Evolutionary conservation across 2,888 invertebrate species (phyloP).

Genomic region (Mimachlamys varia): DNA sequence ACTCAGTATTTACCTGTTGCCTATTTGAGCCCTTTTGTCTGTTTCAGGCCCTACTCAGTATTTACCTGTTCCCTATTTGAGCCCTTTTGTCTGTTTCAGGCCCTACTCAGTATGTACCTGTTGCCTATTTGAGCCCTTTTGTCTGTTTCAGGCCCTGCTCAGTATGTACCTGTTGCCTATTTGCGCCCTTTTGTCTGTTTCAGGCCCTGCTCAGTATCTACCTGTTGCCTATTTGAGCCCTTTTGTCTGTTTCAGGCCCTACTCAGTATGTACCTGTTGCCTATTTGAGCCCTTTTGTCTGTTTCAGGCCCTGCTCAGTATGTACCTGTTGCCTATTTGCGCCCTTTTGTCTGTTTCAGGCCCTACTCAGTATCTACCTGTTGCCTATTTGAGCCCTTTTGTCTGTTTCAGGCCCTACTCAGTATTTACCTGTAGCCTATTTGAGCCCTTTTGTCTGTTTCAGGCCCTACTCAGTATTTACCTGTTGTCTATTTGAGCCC

Average conservation of each 20-base stretch:
- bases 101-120: conserved; percentile 88
- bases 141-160: conserved; percentile 83
- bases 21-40: no score
- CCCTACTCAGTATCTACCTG: conserved; percentile 88
- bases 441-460: conserved; percentile 43
- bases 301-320: conserved; percentile 85
- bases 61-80: conserved; percentile 90
- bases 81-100: conserved; percentile 67
- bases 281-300: no score
- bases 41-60: conserved; percentile 85
- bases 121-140: no score
- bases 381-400: no score
- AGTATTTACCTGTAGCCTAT: conserved; percentile 89
- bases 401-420: conserved; percentile 83
- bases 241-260: conserved; percentile 81
- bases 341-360: conserved; percentile 67
- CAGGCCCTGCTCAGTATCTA: conserved; percentile 87
- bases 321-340: conserved; percentile 89
- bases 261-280: conserved; percentile 88
- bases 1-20: conserved; percentile 88
- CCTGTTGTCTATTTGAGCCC: no score
- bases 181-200: conserved; percentile 43
- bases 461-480: conserved; percentile 87
- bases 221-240: no score
- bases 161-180: conserved; percentile 89